Conservation (phyloP, 2,113 vertebrate genomes). For the Uropsilus gracilis region DNA sequence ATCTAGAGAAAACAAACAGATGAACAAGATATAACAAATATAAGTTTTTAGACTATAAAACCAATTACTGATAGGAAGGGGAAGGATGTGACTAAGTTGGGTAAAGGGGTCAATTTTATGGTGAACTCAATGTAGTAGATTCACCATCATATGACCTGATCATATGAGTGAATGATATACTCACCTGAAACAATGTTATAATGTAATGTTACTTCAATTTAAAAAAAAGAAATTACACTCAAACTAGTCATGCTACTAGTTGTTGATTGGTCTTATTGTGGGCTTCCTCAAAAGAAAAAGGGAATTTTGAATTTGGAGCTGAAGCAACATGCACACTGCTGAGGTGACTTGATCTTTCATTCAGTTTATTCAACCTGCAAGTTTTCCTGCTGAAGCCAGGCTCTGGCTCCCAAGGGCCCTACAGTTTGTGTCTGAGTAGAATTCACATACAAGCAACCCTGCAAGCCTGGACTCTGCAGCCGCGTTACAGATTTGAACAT, state of each 20-base stretch:
- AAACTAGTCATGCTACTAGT: background rate
- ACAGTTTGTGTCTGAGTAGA: background rate
- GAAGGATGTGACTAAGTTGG: no score
- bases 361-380: background rate
- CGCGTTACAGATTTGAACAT: background rate
- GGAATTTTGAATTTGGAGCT: background rate
- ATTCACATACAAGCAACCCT: background rate
- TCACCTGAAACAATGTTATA: no score
- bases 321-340: background rate
- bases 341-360: background rate
- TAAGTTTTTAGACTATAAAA: no score
- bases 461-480: background rate
- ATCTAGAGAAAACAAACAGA: no score
- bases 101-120: no score
- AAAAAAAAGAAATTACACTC: background rate
- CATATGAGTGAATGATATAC: no score
- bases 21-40: no score
- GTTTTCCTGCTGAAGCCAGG: rapidly evolving
- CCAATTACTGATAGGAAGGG: no score
- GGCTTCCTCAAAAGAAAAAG: background rate
- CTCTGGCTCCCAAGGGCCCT: background rate
- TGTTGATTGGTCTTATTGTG: background rate
- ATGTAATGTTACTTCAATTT: no score
- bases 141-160: no score
- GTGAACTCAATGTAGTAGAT: no score